These are phyloP conservation scores for Eumaeus atala DNA, from an alignment of 1,140 invertebrate genomes.

Conservation along the genomic window DNA sequence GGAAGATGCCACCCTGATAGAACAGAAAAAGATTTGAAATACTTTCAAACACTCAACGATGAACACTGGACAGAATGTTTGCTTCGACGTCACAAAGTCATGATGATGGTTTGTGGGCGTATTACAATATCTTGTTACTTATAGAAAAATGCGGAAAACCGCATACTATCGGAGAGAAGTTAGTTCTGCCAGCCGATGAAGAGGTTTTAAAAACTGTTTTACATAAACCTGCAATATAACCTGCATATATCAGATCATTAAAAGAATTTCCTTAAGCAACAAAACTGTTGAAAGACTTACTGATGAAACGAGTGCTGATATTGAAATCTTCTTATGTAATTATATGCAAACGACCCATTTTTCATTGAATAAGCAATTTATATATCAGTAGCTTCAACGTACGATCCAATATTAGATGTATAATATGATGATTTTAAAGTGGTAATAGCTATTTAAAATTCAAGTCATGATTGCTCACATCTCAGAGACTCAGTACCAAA, in stretches of 20 bases:
- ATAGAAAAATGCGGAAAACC: slow-evolving; percentile 52
- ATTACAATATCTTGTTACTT: slow-evolving; percentile 52
- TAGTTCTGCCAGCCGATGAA: slow-evolving; percentile 19
- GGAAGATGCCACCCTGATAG: slow-evolving; percentile 33
- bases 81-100: slow-evolving; percentile 22
- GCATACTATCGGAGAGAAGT: slow-evolving; percentile 31
- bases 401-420: too few species aligned
- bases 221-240: slow-evolving; percentile 23
- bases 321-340: slow-evolving; percentile 44
- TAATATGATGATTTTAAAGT: too few species aligned
- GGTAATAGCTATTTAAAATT: too few species aligned
- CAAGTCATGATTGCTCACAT: too few species aligned
- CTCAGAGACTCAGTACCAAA: too few species aligned
- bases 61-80: slow-evolving; percentile 17
- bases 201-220: slow-evolving; percentile 39
- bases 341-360: slow-evolving; percentile 36
- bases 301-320: slow-evolving; percentile 44
- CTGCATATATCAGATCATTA: too few species aligned
- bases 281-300: slow-evolving; percentile 51
- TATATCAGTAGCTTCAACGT: too few species aligned
- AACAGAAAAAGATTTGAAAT: slow-evolving; percentile 32
- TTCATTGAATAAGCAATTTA: too few species aligned
- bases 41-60: slow-evolving; percentile 11
- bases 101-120: slow-evolving; percentile 47
- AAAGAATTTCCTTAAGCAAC: slow-evolving; percentile 51